Evolutionary conservation across 2,797 vertebrate genomes (phyloP).

Genomic region (Setipinna tenuifilis): DNA sequence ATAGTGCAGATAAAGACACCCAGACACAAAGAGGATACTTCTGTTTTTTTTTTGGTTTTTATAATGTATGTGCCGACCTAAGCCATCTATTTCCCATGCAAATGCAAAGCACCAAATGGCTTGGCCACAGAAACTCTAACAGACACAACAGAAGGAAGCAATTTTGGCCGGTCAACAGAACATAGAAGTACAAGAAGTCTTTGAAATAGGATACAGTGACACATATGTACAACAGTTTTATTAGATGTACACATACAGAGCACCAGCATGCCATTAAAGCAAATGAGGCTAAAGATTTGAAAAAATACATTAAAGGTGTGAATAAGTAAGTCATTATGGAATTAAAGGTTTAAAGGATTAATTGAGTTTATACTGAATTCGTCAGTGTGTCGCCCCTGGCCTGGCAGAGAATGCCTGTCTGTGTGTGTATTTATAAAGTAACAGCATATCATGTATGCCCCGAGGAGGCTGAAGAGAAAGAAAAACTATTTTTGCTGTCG

Average conservation of each 20-base stretch:
- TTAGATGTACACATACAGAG: not conserved
- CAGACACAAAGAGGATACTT: not conserved
- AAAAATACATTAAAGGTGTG: not conserved
- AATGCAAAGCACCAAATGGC: too few relatives aligned
- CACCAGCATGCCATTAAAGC: not conserved
- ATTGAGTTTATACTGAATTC: not conserved
- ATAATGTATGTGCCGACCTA: too few relatives aligned
- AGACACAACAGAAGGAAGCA: too few relatives aligned
- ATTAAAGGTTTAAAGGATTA: not conserved
- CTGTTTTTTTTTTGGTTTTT: too few relatives aligned
- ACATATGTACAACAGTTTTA: not conserved
- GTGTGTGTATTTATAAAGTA: constrained; percentile 32
- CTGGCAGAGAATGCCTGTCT: constrained; percentile 17
- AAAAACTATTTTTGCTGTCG: constrained; percentile 52
- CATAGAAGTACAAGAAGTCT: too few relatives aligned
- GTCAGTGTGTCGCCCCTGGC: not conserved
- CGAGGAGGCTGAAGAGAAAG: constrained; percentile 46
- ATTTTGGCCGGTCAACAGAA: too few relatives aligned
- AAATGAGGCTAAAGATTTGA: not conserved
- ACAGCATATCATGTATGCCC: constrained; percentile 43
- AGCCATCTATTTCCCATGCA: too few relatives aligned
- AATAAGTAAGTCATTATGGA: too few relatives aligned
- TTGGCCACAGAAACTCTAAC: too few relatives aligned
- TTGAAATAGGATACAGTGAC: too few relatives aligned
- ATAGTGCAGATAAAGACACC: not conserved